These are phyloP conservation scores for Oenanthe melanoleuca DNA, from an alignment of 2,113 vertebrate genomes.

Conservation along the genomic window DNA sequence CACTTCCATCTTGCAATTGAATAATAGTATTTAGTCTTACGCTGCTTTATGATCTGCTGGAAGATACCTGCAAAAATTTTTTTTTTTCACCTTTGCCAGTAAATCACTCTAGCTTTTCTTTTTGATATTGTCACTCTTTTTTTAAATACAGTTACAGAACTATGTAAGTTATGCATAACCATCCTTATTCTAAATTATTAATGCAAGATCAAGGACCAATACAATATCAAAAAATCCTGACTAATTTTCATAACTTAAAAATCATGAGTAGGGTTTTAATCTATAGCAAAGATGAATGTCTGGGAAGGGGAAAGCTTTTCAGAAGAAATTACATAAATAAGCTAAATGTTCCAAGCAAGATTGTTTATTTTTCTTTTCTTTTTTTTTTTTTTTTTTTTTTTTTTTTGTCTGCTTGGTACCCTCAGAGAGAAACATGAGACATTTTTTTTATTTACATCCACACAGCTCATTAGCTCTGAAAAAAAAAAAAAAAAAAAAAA, in stretches of 20 bases:
- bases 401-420: background rate
- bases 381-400: background rate
- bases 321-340: background rate
- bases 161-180: background rate
- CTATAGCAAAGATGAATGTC: background rate
- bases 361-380: background rate
- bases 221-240: background rate
- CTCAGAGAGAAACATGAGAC: background rate
- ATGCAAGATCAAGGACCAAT: background rate
- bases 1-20: background rate
- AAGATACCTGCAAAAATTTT: background rate
- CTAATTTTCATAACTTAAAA: background rate
- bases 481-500: background rate
- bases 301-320: background rate
- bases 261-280: background rate
- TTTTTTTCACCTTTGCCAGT: background rate
- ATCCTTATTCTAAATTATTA: background rate
- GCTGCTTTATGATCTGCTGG: background rate
- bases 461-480: background rate
- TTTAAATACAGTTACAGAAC: background rate
- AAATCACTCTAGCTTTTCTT: background rate
- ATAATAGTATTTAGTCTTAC: background rate
- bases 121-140: background rate
- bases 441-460: conserved; percentile 4
- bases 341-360: background rate